Evolutionary conservation across 1,140 invertebrate species (phyloP).

Genomic region (Macrotrachela quadricornifera): DNA sequence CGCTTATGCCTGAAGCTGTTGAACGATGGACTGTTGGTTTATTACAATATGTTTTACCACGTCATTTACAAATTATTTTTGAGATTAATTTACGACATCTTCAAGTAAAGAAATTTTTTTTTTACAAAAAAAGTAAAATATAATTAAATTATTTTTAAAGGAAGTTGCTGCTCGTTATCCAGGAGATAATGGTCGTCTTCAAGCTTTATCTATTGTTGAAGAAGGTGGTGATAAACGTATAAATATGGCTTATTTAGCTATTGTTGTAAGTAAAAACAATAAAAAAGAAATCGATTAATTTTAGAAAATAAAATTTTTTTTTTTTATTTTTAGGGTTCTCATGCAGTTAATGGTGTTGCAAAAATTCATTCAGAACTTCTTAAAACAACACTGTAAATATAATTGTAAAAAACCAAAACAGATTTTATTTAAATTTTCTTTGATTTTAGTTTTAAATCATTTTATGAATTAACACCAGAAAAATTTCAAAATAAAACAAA

Average conservation of each 20-base stretch:
- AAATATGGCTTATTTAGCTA: conserved; percentile 88
- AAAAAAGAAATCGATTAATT: no score
- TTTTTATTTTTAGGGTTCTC: conserved; percentile 41
- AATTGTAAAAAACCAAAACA: no score
- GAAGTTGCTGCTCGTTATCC: conserved; percentile 52
- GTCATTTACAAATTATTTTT: conserved; percentile 93
- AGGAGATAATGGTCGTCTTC: conserved; percentile 59
- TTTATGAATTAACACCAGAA: conserved; percentile 76
- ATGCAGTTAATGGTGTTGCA: conserved; percentile 93
- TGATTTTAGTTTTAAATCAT: conserved; percentile 69
- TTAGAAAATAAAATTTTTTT: no score
- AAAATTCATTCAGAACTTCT: conserved; percentile 89
- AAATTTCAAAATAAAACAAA: conserved; percentile 99
- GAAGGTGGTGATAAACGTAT: conserved; percentile 60
- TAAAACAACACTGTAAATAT: conserved; percentile 35
- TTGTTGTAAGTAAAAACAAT: conserved; percentile 44
- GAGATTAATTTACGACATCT: conserved; percentile 42
- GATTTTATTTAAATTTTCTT: no score
- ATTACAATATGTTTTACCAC: conserved; percentile 65
- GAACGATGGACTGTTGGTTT: conserved; percentile 81
- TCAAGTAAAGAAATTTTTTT: no score
- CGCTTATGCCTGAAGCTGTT: conserved; percentile 85
- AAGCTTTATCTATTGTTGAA: conserved; percentile 56
- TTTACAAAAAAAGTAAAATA: no score
- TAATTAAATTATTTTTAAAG: no score